Percentiles rank a stretch among this genome's conserved stretches.
Evolutionary conservation across 2,888 invertebrate genomes (phyloP).

Genomic region (Epinotia brunnichana): DNA sequence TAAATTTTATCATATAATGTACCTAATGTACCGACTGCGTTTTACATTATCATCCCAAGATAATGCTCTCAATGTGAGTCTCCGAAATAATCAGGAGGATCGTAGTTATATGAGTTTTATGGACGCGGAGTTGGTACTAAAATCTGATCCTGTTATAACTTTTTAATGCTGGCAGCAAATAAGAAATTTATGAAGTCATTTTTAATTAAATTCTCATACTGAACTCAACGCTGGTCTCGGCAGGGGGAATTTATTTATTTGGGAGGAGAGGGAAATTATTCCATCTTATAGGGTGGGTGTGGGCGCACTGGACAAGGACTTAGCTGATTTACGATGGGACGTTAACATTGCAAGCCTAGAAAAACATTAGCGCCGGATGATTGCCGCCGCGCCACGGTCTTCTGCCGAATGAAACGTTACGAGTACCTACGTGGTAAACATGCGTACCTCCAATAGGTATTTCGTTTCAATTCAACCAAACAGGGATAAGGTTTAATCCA

Average conservation of each 20-base stretch:
- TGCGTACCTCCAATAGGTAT: background rate
- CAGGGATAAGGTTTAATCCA: no score
- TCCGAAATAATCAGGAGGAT: constrained; percentile 17
- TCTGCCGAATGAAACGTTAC: background rate
- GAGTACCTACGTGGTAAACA: background rate
- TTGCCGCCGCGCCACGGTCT: constrained; percentile 35
- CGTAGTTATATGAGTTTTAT: constrained; percentile 48
- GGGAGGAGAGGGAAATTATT: constrained; percentile 58
- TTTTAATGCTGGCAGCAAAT: constrained; percentile 57
- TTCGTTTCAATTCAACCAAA: background rate
- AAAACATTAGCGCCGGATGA: constrained; percentile 61
- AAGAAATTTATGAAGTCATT: constrained; percentile 61
- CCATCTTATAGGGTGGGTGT: constrained; percentile 55
- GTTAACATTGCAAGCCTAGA: constrained; percentile 59
- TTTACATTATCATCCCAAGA: background rate
- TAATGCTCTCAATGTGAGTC: background rate
- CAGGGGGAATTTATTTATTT: constrained; percentile 57
- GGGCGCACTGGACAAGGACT: constrained; percentile 57
- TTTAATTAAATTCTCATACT: constrained; percentile 64
- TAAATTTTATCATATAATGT: background rate
- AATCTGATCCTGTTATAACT: constrained; percentile 58
- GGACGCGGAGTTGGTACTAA: constrained; percentile 46
- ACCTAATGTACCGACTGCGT: background rate
- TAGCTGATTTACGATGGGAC: constrained; percentile 65
- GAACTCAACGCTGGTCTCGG: constrained; percentile 44